phyloP scores from a whole-genome alignment of 2,888 invertebrate species.

The Leucophenga maculata region DNA sequence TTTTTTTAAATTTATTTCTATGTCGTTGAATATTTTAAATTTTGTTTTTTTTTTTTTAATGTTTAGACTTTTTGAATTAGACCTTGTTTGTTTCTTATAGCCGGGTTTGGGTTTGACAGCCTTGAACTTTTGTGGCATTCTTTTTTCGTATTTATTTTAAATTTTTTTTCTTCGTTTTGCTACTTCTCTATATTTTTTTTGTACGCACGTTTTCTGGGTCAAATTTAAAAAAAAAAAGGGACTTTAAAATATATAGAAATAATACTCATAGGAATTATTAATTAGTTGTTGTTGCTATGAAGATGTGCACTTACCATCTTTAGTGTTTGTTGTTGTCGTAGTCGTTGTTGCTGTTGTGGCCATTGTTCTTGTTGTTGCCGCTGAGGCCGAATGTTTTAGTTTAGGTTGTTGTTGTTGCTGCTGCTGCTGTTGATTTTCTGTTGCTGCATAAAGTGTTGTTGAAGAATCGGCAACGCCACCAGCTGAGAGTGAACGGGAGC shows the following conservation, averaged over 20 bases:
- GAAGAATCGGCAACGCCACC: constrained; percentile 80
- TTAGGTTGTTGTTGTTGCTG: constrained; percentile 30
- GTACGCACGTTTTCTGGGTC: constrained; percentile 25
- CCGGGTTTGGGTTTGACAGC: not conserved
- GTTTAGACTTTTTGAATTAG: too few relatives aligned
- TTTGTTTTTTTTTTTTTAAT: too few relatives aligned
- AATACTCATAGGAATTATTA: not conserved
- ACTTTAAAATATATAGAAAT: not conserved
- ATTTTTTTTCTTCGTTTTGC: not conserved
- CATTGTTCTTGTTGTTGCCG: constrained; percentile 23
- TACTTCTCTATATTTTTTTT: not conserved
- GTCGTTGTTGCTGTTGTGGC: constrained; percentile 48
- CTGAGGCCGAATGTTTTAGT: constrained; percentile 32
- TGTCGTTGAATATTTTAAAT: not conserved
- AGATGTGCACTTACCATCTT: constrained; percentile 87
- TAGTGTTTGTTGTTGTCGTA: constrained; percentile 75
- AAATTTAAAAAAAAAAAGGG: constrained; percentile 4
- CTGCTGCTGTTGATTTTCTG: constrained; percentile 44
- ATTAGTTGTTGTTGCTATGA: constrained; percentile 25
- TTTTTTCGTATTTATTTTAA: not conserved
- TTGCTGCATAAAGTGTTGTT: constrained; percentile 71
- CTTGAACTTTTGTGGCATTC: constrained; percentile 20
- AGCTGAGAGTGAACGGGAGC: constrained; percentile 84
- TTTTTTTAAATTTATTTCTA: too few relatives aligned
- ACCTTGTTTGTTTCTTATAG: too few relatives aligned